A percentile compares a stretch with the other conserved stretches of the same genome.
Conservation (phyloP, 1,140 invertebrate species). For the Maconellicoccus hirsutus region DNA sequence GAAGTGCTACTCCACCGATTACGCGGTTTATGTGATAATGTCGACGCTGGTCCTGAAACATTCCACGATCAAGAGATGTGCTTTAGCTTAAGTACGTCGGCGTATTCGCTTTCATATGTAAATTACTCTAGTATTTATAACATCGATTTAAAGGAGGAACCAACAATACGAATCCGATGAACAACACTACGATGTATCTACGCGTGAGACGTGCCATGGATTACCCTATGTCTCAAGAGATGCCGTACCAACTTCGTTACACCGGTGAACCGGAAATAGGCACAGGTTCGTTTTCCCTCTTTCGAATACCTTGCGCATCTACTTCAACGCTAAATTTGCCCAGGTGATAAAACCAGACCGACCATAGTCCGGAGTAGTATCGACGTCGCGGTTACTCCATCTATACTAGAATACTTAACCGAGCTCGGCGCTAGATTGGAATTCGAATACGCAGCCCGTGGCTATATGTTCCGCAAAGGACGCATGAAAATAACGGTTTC, state of each 20-base stretch:
- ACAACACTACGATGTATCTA: conserved; percentile 37
- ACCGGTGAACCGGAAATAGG: conserved; percentile 77
- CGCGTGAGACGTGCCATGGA: conserved; percentile 66
- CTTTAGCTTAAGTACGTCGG: conserved; percentile 53
- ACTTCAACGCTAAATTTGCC: conserved; percentile 23
- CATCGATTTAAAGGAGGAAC: conserved; percentile 39
- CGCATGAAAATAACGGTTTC: conserved; percentile 94
- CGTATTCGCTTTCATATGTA: too few relatives aligned
- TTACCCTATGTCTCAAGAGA: conserved; percentile 44
- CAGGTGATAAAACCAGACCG: conserved; percentile 69
- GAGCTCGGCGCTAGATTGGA: conserved; percentile 83
- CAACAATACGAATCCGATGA: conserved; percentile 42
- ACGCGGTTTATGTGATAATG: conserved; percentile 86
- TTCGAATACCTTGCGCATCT: not conserved
- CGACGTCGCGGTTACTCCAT: conserved; percentile 79
- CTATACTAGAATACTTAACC: conserved; percentile 80
- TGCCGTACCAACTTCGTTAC: conserved; percentile 78
- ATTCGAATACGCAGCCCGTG: conserved; percentile 87
- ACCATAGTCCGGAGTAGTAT: conserved; percentile 83
- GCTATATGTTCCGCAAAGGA: conserved; percentile 92
- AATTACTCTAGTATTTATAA: too few relatives aligned
- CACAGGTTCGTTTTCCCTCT: conserved; percentile 26
- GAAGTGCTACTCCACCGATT: conserved; percentile 84
- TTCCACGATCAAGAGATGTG: conserved; percentile 86
- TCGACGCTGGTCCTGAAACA: conserved; percentile 75